A percentile compares a stretch with the other conserved stretches of the same genome.
phyloP scores from a whole-genome alignment of 2,888 invertebrate genomes.

The Podotricha telesiphe region DNA sequence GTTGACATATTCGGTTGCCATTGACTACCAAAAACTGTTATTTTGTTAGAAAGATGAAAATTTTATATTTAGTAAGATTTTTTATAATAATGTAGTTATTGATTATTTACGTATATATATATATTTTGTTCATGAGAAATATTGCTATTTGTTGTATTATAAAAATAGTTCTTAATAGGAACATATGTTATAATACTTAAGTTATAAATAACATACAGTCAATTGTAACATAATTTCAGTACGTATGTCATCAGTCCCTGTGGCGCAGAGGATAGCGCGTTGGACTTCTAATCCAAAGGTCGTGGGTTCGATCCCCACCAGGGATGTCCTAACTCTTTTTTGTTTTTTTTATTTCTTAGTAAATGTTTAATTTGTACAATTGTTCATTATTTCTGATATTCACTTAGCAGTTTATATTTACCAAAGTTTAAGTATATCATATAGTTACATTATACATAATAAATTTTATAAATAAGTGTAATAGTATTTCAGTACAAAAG shows the following conservation, averaged over 20 bases:
- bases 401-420: too few species aligned
- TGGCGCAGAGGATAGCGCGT: constrained; percentile 95
- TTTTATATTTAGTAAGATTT: neutral
- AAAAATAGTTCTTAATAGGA: neutral
- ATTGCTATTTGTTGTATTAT: neutral
- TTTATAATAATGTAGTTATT: neutral
- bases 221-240: constrained; percentile 28
- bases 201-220: constrained; percentile 11
- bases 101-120: neutral
- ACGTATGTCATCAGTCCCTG: constrained; percentile 83
- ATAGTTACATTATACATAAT: too few species aligned
- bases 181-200: neutral
- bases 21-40: constrained; percentile 36
- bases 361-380: neutral
- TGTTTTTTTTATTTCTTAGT: neutral
- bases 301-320: constrained; percentile 93
- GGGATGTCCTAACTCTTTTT: constrained; percentile 33
- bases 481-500: too few species aligned
- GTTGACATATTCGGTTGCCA: constrained; percentile 65
- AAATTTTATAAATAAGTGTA: too few species aligned
- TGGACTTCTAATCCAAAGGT: constrained; percentile 96
- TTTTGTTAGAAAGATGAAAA: neutral
- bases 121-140: neutral
- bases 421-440: too few species aligned
- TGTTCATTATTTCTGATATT: too few species aligned